Base-by-base conservation (phyloP, 2,113 vertebrate species). In the Phrynocephalus versicolor region DNA sequence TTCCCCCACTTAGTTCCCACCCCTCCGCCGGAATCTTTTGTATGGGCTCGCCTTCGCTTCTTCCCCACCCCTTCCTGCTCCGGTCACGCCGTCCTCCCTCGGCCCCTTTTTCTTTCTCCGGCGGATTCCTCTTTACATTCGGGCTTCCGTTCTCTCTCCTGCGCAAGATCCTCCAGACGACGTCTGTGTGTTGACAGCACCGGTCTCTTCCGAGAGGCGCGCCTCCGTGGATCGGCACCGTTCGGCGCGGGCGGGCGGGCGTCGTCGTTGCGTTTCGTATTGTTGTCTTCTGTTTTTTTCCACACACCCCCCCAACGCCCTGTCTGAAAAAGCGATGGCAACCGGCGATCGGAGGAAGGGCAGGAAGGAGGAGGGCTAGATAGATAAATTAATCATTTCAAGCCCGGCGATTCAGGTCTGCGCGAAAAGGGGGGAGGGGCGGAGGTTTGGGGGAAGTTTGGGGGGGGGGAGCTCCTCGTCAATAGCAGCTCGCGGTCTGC, bases 401-500 rank as follows among this genome's bases (percentile, higher is more conserved):
- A 86, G 33, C 60, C 21, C 82, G 87, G 88, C 91, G 74, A 88
- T 90, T 88, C 90, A 87, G 88, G 84, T 79, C 39, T 0, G 5
- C 51, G 81, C 18, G 10, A 9, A 33, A 8, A 10, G 6, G 19
- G 55, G 27, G 6, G 85, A 83, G 84, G 35, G n/a, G n/a, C n/a
- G n/a, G n/a, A n/a, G n/a, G n/a, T n/a, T n/a, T n/a, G n/a, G n/a
- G n/a, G n/a, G n/a, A n/a, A n/a, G n/a, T n/a, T n/a, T n/a, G n/a
- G n/a, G 5, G 51, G 85, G 81, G 75, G 51, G 67, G 19, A 39
- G 82, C 87, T 89, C 67, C 93, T 90, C 91, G 88, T 94, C 94
- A 95, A 91, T 90, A 78, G 93, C 94, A 78, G 93, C 94, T 93
- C 89, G 88, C 64, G 16, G 90, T 64, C 14, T 90, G 95, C 95